A percentile compares a stretch with the other conserved stretches of the same genome.
Conservation (phyloP, 2,113 vertebrate species). For the Psammodynastes pulverulentus region DNA sequence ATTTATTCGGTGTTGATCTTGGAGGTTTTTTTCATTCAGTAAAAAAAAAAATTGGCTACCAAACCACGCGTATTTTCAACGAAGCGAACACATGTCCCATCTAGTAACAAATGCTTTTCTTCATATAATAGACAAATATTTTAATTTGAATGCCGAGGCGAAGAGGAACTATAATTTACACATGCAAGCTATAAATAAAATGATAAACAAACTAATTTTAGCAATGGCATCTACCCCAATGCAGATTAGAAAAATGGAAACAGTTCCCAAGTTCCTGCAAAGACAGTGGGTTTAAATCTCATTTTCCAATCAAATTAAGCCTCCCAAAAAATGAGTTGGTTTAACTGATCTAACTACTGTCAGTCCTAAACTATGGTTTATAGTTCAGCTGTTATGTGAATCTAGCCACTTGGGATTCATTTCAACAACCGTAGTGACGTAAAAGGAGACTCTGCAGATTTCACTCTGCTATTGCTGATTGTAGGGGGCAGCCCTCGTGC, state of each 20-base stretch:
- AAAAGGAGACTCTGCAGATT: not conserved
- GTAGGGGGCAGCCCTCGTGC: not conserved
- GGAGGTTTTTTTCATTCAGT: slow-evolving; percentile 35
- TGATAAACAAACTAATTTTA: slow-evolving; percentile 5
- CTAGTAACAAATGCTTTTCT: slow-evolving; percentile 18
- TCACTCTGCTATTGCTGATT: not conserved
- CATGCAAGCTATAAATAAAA: not conserved
- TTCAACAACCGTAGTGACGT: not conserved
- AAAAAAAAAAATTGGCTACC: not conserved
- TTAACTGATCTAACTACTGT: not conserved
- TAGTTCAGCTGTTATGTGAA: not conserved
- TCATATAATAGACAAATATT: slow-evolving; percentile 15
- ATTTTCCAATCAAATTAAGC: not conserved
- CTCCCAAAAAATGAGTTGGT: not conserved
- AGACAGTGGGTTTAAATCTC: not conserved
- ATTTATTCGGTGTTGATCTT: slow-evolving; percentile 42
- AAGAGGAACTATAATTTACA: not conserved
- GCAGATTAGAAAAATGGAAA: not conserved
- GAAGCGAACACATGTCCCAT: not conserved
- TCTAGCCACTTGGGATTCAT: not conserved
- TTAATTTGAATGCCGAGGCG: slow-evolving; percentile 22
- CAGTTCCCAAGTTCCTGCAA: not conserved
- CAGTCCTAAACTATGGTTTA: not conserved
- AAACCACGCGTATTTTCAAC: slow-evolving; percentile 32
- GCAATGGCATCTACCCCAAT: not conserved